Evolutionary conservation across 2,797 vertebrate genomes (phyloP).

Genomic region (Streptopelia turtur): DNA sequence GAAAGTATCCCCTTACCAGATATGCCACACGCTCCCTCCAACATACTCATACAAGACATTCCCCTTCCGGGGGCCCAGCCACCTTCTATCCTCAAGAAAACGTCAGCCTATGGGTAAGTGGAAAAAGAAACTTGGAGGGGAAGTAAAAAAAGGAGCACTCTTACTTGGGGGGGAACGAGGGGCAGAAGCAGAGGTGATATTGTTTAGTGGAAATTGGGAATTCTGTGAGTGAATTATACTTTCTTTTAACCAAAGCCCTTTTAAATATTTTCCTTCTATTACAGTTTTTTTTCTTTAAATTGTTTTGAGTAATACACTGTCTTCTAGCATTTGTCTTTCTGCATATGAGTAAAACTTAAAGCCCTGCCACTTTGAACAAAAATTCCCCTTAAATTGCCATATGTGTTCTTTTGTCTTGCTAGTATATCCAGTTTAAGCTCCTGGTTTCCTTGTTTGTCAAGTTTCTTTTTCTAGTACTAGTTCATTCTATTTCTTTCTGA

Average conservation of each 20-base stretch:
- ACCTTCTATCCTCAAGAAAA: slow-evolving; percentile 97
- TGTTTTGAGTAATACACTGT: background rate
- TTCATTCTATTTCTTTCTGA: background rate
- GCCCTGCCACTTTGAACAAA: background rate
- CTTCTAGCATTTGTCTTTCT: background rate
- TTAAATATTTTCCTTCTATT: background rate
- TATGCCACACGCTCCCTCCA: slow-evolving; percentile 98
- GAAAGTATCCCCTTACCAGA: slow-evolving; percentile 99
- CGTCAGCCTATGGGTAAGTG: slow-evolving; percentile 88
- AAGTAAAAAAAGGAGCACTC: background rate
- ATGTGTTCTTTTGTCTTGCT: background rate
- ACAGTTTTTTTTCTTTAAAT: background rate
- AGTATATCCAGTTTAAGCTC: background rate
- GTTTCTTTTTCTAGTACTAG: background rate
- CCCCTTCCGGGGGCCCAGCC: slow-evolving; percentile 96
- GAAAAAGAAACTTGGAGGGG: background rate
- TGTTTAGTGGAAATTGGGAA: background rate
- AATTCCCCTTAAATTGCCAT: background rate
- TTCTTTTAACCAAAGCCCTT: background rate
- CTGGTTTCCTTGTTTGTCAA: background rate
- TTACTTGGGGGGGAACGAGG: background rate
- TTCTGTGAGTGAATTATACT: background rate
- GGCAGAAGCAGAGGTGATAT: background rate
- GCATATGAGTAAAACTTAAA: background rate
- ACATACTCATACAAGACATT: slow-evolving; percentile 97